These are phyloP conservation scores for Stigmatopora argus DNA, from an alignment of 2,113 vertebrate genomes.

Conservation along the genomic window DNA sequence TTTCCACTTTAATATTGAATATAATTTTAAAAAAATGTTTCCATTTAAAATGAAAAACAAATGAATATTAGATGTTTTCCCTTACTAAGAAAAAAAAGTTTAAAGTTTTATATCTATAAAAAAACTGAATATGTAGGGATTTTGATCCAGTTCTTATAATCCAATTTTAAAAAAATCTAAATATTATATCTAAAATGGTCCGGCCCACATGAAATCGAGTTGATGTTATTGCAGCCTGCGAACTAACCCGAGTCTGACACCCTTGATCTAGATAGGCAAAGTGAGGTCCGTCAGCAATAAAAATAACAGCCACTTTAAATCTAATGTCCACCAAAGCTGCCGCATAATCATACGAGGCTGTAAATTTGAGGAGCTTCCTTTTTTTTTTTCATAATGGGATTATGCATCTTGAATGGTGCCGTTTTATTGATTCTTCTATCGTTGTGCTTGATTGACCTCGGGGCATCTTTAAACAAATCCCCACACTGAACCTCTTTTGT, in stretches of 20 bases:
- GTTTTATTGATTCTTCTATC: constrained; percentile 52
- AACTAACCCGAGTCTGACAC: neutral
- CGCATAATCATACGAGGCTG: constrained; percentile 31
- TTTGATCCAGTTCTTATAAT: too few species aligned
- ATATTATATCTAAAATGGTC: too few species aligned
- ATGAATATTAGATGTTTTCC: too few species aligned
- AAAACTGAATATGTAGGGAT: too few species aligned
- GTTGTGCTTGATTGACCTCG: constrained; percentile 39
- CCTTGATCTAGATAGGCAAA: constrained; percentile 22
- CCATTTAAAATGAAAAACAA: too few species aligned
- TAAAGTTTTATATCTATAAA: too few species aligned
- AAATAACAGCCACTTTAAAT: constrained; percentile 24
- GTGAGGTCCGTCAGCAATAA: constrained; percentile 40
- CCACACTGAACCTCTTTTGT: neutral
- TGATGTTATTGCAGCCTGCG: too few species aligned
- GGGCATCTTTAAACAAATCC: constrained; percentile 28
- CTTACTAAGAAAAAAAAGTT: too few species aligned
- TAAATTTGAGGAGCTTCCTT: constrained; percentile 32
- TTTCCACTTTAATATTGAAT: too few species aligned
- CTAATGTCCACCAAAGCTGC: constrained; percentile 25
- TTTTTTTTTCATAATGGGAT: constrained; percentile 39
- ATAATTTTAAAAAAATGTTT: too few species aligned
- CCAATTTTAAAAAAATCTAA: too few species aligned
- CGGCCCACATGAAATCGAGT: too few species aligned
- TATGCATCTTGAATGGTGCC: constrained; percentile 40